phyloP scores from a whole-genome alignment of 2,797 vertebrate species.

The Nannoperca australis region DNA sequence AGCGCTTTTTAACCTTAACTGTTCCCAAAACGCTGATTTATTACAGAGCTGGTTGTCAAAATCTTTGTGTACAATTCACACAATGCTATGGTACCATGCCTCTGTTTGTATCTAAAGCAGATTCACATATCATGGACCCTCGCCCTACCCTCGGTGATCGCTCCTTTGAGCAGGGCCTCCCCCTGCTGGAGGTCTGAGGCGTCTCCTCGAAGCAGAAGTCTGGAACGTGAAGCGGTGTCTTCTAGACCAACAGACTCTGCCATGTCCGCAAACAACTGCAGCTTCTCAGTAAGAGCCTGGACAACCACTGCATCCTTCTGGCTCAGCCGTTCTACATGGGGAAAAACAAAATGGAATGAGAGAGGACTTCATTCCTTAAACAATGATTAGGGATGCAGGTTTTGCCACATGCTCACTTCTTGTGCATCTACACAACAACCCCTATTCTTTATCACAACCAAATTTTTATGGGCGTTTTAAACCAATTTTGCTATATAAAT shows the following conservation, averaged over 20 bases:
- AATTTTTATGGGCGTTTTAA: background rate
- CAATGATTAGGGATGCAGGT: background rate
- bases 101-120: background rate
- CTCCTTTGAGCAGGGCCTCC: conserved; percentile 90
- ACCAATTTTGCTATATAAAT: background rate
- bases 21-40: background rate
- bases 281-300: conserved; percentile 91
- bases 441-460: background rate
- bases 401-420: background rate
- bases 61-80: background rate
- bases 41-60: background rate
- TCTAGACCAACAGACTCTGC: conserved; percentile 87
- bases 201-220: conserved; percentile 88
- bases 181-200: conserved; percentile 90
- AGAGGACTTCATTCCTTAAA: background rate
- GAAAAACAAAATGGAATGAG: background rate
- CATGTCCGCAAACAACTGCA: conserved; percentile 93
- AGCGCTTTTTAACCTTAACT: too few species aligned
- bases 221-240: conserved; percentile 74
- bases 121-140: background rate
- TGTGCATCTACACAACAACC: background rate
- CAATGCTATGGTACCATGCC: background rate
- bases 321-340: conserved; percentile 86
- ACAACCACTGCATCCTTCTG: conserved; percentile 89
- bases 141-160: conserved; percentile 90